Evolutionary conservation across 2,113 vertebrate genomes (phyloP).

Genomic region (Nettapus auritus): DNA sequence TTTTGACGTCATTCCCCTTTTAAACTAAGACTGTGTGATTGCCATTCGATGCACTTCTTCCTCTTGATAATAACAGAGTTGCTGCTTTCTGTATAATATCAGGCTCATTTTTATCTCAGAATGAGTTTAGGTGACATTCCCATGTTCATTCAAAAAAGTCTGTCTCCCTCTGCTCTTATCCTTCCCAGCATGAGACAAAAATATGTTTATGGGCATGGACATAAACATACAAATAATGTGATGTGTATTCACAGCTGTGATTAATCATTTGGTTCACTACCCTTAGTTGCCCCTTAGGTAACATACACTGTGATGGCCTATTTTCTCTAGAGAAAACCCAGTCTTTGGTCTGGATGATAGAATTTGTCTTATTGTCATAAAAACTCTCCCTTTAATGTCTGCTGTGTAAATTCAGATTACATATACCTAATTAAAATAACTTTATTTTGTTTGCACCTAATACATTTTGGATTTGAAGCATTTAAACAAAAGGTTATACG

Average conservation of each 20-base stretch:
- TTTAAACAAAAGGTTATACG: constrained; percentile 49
- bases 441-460: constrained; percentile 43
- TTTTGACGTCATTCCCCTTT: neutral
- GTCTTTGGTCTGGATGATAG: neutral
- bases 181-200: neutral
- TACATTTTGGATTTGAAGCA: constrained; percentile 47
- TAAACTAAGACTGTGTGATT: neutral
- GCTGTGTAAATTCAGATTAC: constrained; percentile 28
- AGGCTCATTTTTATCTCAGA: neutral
- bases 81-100: neutral
- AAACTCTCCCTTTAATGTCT: neutral
- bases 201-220: neutral
- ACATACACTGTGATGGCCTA: neutral
- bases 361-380: neutral
- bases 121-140: neutral
- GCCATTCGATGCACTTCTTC: neutral
- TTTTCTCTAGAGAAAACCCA: neutral
- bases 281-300: neutral
- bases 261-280: constrained; percentile 6
- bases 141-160: neutral
- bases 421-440: constrained; percentile 42
- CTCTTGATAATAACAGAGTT: neutral
- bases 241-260: neutral
- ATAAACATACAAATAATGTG: neutral
- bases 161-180: neutral